phyloP scores from a whole-genome alignment of 2,888 invertebrate genomes.

The Osedax fenrisi region DNA sequence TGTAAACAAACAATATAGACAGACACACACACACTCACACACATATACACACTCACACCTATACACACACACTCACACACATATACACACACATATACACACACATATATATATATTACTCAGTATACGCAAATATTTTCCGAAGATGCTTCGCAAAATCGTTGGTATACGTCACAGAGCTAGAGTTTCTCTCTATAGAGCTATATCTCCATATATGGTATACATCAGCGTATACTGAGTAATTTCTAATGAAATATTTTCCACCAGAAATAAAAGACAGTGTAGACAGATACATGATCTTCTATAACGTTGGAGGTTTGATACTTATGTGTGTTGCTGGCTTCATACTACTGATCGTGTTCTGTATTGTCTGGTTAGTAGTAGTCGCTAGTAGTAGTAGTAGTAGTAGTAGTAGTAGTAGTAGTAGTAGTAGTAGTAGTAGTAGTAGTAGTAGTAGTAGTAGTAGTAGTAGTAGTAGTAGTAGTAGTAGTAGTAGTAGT shows the following conservation, averaged over 20 bases:
- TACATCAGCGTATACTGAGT: too few species aligned
- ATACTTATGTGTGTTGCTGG: neutral
- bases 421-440: too few species aligned
- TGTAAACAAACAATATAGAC: too few species aligned
- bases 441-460: too few species aligned
- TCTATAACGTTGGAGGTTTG: neutral
- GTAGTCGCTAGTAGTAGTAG: too few species aligned
- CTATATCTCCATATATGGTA: neutral
- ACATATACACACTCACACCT: neutral
- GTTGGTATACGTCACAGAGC: neutral
- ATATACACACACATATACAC: neutral
- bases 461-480: too few species aligned
- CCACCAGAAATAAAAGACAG: too few species aligned
- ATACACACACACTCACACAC: neutral
- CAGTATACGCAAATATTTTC: too few species aligned
- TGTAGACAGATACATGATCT: neutral
- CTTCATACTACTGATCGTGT: neutral
- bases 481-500: too few species aligned
- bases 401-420: too few species aligned
- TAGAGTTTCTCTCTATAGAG: neutral
- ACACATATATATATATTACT: neutral
- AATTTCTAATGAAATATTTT: too few species aligned
- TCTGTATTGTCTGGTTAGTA: neutral
- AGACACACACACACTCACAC: slow-evolving; percentile 22
- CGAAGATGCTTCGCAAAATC: too few species aligned